Conservation (phyloP, 2,797 vertebrate genomes). For the Hypotaenidia okinawae region DNA sequence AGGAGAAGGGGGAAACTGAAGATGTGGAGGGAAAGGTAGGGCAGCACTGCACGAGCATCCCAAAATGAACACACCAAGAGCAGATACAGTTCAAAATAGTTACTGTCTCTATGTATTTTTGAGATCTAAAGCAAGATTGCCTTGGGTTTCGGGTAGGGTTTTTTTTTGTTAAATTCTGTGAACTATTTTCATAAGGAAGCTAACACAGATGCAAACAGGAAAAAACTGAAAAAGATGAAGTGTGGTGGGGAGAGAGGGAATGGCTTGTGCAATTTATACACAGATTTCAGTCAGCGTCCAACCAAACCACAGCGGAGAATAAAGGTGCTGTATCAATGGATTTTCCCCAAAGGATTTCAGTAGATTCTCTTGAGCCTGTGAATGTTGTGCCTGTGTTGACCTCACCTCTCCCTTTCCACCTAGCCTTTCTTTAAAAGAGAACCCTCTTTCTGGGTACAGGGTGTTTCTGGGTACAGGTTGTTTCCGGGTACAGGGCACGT, state of each 20-base stretch:
- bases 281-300: background rate
- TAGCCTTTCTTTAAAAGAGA: background rate
- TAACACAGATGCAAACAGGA: background rate
- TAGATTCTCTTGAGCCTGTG: background rate
- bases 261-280: background rate
- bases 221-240: background rate
- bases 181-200: background rate
- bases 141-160: too few relatives aligned
- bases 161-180: background rate
- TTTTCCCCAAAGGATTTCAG: background rate
- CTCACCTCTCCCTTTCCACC: background rate
- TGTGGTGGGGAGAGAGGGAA: background rate
- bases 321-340: background rate
- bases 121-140: background rate
- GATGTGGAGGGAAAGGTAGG: background rate
- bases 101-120: background rate
- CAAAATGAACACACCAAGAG: background rate
- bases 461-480: too few relatives aligned
- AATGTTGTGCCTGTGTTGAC: background rate
- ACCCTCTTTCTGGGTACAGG: background rate
- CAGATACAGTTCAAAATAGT: background rate
- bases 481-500: background rate
- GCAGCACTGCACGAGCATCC: accelerated
- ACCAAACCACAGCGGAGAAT: background rate
- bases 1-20: background rate